Evolutionary conservation across 2,113 vertebrate species (phyloP), one percentile per base, ranked within the genome.

Genomic region (Saccopteryx leptura): DNA sequence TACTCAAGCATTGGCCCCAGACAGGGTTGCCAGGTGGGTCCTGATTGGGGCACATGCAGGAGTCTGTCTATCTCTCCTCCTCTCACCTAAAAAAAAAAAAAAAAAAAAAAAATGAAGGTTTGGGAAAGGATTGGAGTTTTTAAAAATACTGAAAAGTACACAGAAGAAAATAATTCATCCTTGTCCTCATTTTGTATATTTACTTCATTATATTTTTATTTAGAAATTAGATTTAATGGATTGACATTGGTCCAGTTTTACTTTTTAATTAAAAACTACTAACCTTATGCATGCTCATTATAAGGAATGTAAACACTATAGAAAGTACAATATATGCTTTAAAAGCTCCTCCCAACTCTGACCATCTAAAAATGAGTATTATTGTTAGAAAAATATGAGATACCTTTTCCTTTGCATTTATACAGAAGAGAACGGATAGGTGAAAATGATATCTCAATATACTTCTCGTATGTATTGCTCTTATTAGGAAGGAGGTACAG

Each of bases 371-470:
- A 90, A n/a, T 31, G 82, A 84, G 39, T 52, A 39, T 33, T 75
- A 52, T 39, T 90, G 26, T 88, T 71, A 91, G 76, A 13, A 94
- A 96, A 79, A 88, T 65, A 71, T 54, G 56, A 33, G 33, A n/a
- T 31, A 28, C 10, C 61, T 91, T 71, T 92, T 75, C 58, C 69
- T 80, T 72, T 92, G 54, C 19, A 80, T 74, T 92, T 61, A 61
- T 69, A 56, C 10, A 39, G 46, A 85, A 46, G 31, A 13, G 14
- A 28, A 39, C 66, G 7, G 46, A n/a, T 69, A 60, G 39, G 19
- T 76, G 54, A 88, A 66, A 82, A 91, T 78, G 33, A 21, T 68
- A 60, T 68, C 46, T 69, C 19, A 61, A 1, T 54, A 23, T 56
- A 60, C 33, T 80, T 86, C 92, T 85, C 56, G 71, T 88, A 21